Evolutionary conservation across 2,888 invertebrate genomes (phyloP).

Genomic region (Hoplodrina ambigua): DNA sequence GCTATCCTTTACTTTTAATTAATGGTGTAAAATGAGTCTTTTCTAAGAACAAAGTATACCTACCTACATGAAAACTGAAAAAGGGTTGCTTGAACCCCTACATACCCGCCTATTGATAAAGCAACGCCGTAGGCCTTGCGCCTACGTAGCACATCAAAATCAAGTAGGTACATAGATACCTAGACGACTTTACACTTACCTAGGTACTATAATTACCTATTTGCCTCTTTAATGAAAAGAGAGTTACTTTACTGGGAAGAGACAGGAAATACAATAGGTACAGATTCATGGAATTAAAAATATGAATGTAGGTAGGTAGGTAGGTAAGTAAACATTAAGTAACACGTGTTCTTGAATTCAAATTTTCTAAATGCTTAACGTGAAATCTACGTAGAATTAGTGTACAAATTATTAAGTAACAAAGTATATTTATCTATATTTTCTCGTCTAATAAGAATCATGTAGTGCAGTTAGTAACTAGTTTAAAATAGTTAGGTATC

Average conservation of each 20-base stretch:
- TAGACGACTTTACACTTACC: constrained; percentile 1
- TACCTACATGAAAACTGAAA: background rate
- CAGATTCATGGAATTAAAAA: constrained; percentile 1
- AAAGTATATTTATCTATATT: background rate
- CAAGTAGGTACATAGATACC: background rate
- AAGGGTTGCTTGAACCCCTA: constrained; percentile 3
- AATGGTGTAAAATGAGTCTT: background rate
- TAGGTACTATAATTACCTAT: too few relatives aligned
- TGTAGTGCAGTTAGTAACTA: too few relatives aligned
- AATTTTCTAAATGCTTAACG: background rate
- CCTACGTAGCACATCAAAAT: background rate
- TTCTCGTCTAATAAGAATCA: background rate
- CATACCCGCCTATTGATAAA: background rate
- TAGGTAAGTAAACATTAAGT: background rate
- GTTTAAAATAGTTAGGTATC: too few relatives aligned
- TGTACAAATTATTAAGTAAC: too few relatives aligned
- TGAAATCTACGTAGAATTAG: background rate
- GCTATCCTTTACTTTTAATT: background rate
- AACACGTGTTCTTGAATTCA: constrained; percentile 12
- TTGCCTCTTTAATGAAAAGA: background rate
- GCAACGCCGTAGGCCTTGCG: constrained; percentile 11
- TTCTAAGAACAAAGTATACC: background rate
- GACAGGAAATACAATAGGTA: background rate
- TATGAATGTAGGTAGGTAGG: constrained; percentile 20
- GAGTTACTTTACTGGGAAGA: background rate